These are phyloP conservation scores for Lasioglossum zephyrum DNA, from an alignment of 2,888 invertebrate genomes.

Conservation along the genomic window DNA sequence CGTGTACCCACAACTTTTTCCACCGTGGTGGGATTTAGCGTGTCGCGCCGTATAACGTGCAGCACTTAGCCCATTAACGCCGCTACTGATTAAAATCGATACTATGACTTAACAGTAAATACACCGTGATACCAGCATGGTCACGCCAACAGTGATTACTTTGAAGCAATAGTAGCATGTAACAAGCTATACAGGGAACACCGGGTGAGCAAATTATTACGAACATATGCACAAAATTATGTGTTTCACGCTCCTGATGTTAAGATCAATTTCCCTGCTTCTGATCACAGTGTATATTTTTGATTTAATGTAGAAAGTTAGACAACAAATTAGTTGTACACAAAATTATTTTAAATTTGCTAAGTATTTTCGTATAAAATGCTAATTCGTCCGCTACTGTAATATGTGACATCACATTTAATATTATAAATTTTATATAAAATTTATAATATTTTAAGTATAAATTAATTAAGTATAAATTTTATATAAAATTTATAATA, in stretches of 20 bases:
- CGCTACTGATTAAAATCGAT: background rate
- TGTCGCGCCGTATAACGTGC: background rate
- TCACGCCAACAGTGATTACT: background rate
- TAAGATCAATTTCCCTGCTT: background rate
- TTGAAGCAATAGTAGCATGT: background rate
- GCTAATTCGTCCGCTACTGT: too few relatives aligned
- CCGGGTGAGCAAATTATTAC: background rate
- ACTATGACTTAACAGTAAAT: conserved; percentile 4
- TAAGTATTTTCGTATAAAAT: too few relatives aligned
- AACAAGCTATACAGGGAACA: background rate
- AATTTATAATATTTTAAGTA: too few relatives aligned
- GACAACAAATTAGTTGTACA: too few relatives aligned
- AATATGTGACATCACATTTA: too few relatives aligned
- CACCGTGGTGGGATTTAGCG: background rate
- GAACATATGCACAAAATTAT: background rate
- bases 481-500: too few relatives aligned
- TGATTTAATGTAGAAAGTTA: too few relatives aligned
- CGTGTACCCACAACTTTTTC: conserved; percentile 6
- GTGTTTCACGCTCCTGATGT: background rate
- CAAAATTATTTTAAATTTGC: too few relatives aligned
- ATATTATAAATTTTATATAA: too few relatives aligned
- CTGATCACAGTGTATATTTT: too few relatives aligned
- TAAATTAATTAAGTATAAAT: too few relatives aligned
- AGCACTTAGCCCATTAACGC: conserved; percentile 4
- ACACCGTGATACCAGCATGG: background rate